These are phyloP conservation scores for Hydropotes inermis DNA, from an alignment of 2,113 vertebrate genomes.

Conservation along the genomic window DNA sequence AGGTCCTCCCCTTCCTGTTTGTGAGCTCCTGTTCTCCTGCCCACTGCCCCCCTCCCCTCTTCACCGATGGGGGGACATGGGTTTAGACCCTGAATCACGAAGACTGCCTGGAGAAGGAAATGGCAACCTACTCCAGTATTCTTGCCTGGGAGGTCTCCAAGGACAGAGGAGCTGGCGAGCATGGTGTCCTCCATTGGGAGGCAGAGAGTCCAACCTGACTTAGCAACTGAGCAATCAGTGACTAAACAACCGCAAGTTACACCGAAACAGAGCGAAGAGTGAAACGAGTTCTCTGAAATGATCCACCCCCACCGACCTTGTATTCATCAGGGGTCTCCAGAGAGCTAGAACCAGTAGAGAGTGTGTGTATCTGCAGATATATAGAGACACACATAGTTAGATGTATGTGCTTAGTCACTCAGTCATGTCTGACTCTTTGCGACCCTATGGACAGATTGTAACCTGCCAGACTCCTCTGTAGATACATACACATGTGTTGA, in stretches of 20 bases:
- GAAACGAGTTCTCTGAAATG: not conserved
- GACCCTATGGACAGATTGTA: not conserved
- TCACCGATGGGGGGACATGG: not conserved
- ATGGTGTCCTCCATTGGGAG: not conserved
- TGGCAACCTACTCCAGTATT: not conserved
- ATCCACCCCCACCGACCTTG: not conserved
- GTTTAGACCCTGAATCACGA: not conserved
- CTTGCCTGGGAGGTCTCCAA: not conserved
- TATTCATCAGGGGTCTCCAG: not conserved
- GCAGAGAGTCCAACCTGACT: not conserved
- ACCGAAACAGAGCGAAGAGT: not conserved
- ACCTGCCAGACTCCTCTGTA: not conserved
- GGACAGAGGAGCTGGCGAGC: not conserved
- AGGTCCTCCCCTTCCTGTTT: not conserved
- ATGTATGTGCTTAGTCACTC: not conserved
- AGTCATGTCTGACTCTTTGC: not conserved
- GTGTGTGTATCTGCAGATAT: not conserved
- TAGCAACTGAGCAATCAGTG: not conserved
- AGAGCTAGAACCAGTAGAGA: not conserved
- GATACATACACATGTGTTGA: not conserved
- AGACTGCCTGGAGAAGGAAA: not conserved
- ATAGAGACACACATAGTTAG: not conserved
- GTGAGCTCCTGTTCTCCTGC: not conserved
- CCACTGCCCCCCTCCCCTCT: rapidly evolving
- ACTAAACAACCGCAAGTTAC: not conserved